Evolutionary conservation across 1,140 invertebrate genomes (phyloP).

Genomic region (Penaeus indicus): DNA sequence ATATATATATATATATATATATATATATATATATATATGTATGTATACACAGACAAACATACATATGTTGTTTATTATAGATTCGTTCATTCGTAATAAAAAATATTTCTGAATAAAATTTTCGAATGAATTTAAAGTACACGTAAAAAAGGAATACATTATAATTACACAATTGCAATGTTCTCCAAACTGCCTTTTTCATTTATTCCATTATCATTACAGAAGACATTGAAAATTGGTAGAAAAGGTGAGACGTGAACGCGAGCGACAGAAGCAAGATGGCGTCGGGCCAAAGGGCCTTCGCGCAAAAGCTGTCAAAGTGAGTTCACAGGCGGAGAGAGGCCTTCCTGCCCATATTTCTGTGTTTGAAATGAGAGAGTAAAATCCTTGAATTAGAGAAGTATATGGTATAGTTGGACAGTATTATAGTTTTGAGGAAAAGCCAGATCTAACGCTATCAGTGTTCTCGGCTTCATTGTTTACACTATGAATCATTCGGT

Average conservation of each 20-base stretch:
- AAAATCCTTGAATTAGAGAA: too few species aligned
- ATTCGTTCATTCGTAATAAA: neutral
- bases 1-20: too few species aligned
- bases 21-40: too few species aligned
- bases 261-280: constrained; percentile 46
- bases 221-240: neutral
- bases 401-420: too few species aligned
- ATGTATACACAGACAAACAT: neutral
- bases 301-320: constrained; percentile 85
- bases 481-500: too few species aligned
- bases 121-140: neutral
- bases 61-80: neutral
- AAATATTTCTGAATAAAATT: too few species aligned
- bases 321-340: constrained; percentile 69
- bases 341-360: too few species aligned
- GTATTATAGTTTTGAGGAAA: too few species aligned
- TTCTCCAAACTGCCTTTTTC: neutral
- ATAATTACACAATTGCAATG: neutral
- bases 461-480: too few species aligned
- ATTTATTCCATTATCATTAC: neutral
- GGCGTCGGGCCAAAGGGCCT: constrained; percentile 77
- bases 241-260: neutral
- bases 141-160: neutral
- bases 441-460: too few species aligned
- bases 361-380: too few species aligned